Percentiles rank a stretch among this genome's conserved stretches.
phyloP scores from a whole-genome alignment of 2,797 vertebrate species.

The Otolemur crassicaudatus region DNA sequence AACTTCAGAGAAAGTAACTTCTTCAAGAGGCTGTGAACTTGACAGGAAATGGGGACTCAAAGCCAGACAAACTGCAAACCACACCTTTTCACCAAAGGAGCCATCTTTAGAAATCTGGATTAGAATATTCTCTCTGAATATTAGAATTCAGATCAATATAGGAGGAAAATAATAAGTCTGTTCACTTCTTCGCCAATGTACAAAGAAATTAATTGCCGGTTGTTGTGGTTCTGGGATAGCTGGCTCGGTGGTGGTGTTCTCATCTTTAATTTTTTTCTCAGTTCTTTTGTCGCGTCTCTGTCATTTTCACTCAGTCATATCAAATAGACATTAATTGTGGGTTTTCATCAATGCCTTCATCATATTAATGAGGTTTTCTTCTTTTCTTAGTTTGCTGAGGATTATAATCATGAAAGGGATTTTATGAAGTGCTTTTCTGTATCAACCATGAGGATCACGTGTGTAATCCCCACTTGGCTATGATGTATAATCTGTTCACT shows the following conservation, averaged over 20 bases:
- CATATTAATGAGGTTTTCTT: background rate
- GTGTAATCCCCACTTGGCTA: background rate
- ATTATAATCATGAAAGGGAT: background rate
- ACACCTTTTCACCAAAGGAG: background rate
- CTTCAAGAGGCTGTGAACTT: background rate
- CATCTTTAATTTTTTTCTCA: background rate
- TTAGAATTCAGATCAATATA: background rate
- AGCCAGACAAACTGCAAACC: background rate
- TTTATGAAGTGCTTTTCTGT: too few relatives aligned
- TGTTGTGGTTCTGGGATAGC: background rate
- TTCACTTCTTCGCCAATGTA: background rate
- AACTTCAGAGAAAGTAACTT: background rate
- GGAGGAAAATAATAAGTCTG: background rate
- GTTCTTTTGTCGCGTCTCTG: background rate
- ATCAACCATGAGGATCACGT: too few relatives aligned
- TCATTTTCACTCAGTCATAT: background rate
- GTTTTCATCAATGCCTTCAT: background rate
- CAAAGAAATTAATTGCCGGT: background rate
- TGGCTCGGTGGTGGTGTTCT: background rate
- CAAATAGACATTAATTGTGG: too few relatives aligned
- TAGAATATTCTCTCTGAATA: background rate
- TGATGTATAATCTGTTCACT: background rate
- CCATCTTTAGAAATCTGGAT: background rate
- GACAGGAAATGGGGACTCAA: background rate
- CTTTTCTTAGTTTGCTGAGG: background rate